Evolutionary conservation across 2,113 vertebrate genomes (phyloP).

Genomic region (Malurus alboscapulatus): DNA sequence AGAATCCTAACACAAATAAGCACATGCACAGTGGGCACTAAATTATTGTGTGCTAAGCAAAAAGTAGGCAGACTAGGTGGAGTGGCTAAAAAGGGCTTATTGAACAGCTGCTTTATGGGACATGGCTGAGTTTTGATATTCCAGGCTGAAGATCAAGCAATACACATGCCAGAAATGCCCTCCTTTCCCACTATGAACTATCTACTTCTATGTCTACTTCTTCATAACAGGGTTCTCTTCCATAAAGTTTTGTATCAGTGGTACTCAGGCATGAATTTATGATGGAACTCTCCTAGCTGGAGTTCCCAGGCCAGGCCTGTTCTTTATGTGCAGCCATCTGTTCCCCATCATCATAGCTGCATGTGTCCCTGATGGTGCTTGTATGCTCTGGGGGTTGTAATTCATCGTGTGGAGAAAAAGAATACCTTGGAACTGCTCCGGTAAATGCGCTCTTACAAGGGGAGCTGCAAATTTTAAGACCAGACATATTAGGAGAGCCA

Average conservation of each 20-base stretch:
- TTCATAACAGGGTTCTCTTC: not conserved
- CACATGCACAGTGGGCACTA: not conserved
- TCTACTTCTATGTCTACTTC: not conserved
- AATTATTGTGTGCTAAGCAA: not conserved
- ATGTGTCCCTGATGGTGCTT: not conserved
- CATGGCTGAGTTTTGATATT: not conserved
- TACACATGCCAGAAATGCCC: not conserved
- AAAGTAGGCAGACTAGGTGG: not conserved
- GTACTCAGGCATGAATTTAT: not conserved
- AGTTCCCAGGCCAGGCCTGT: not conserved
- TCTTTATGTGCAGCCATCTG: constrained; percentile 1
- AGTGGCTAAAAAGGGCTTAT: not conserved
- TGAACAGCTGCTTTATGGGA: not conserved
- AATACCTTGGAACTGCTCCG: not conserved
- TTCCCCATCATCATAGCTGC: not conserved
- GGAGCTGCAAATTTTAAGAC: not conserved
- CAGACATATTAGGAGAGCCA: not conserved
- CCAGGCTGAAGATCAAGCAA: not conserved
- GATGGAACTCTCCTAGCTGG: not conserved
- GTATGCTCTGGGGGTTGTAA: not conserved
- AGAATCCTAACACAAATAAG: not conserved
- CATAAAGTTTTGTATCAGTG: not conserved
- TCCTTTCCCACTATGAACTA: not conserved
- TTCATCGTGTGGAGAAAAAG: not conserved
- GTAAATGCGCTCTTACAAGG: not conserved